A percentile compares a stretch with the other conserved stretches of the same genome.
Evolutionary conservation across 2,888 invertebrate species (phyloP).

Genomic region (Agrochola litura): DNA sequence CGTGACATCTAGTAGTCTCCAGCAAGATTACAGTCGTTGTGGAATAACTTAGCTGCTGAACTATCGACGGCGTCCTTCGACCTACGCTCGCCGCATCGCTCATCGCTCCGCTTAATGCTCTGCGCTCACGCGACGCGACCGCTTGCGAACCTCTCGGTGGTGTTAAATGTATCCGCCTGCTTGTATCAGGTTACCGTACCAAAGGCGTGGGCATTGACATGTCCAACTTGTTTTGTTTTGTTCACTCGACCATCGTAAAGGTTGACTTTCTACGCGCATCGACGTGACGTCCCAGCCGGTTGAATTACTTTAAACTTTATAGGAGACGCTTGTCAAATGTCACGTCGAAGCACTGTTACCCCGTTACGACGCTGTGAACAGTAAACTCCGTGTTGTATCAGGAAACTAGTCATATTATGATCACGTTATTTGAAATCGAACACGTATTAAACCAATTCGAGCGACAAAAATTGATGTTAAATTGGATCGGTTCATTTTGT

Average conservation of each 20-base stretch:
- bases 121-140: slow-evolving; percentile 74
- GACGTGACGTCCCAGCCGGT: slow-evolving; percentile 83
- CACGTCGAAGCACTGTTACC: slow-evolving; percentile 68
- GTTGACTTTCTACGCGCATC: slow-evolving; percentile 88
- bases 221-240: slow-evolving; percentile 89
- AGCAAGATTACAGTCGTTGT: slow-evolving; percentile 76
- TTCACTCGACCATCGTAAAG: slow-evolving; percentile 86
- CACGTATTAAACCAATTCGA: slow-evolving; percentile 60
- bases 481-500: slow-evolving; percentile 64
- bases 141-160: slow-evolving; percentile 82
- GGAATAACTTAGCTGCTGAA: slow-evolving; percentile 76
- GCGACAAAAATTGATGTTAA: slow-evolving; percentile 65
- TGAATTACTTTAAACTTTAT: slow-evolving; percentile 84
- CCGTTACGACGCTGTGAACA: slow-evolving; percentile 71
- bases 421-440: slow-evolving; percentile 53
- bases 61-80: slow-evolving; percentile 75
- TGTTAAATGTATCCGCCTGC: slow-evolving; percentile 89
- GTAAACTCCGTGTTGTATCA: slow-evolving; percentile 64
- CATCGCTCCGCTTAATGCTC: slow-evolving; percentile 79
- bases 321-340: slow-evolving; percentile 83
- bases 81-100: slow-evolving; percentile 74
- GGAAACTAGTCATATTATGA: slow-evolving; percentile 61
- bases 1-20: slow-evolving; percentile 84
- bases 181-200: slow-evolving; percentile 89
- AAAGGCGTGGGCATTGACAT: slow-evolving; percentile 90